These are phyloP conservation scores for Hemaris fuciformis DNA, from an alignment of 2,888 invertebrate species.

Conservation along the genomic window DNA sequence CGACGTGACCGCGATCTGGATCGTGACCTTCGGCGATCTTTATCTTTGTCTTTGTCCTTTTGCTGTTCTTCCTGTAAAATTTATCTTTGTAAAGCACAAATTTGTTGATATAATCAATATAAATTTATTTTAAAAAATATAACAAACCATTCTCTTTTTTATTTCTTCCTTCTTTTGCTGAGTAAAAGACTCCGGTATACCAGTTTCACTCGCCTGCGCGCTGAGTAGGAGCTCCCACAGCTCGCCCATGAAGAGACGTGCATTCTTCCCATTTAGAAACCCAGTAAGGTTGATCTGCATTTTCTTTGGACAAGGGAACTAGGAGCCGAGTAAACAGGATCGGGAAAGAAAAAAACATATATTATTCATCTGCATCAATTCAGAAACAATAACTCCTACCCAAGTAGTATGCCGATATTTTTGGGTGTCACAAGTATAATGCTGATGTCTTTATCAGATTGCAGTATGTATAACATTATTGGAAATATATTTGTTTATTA, in stretches of 20 bases:
- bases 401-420: background rate
- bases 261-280: slow-evolving; percentile 98
- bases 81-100: too few species aligned
- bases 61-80: slow-evolving; percentile 54
- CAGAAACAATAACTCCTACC: background rate
- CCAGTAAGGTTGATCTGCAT: slow-evolving; percentile 99
- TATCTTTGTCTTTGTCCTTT: slow-evolving; percentile 87
- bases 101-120: too few species aligned
- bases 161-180: slow-evolving; percentile 99
- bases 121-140: background rate
- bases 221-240: slow-evolving; percentile 97
- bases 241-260: slow-evolving; percentile 98
- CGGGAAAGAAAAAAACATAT: slow-evolving; percentile 41
- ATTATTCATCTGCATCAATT: slow-evolving; percentile 19
- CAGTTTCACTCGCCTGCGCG: slow-evolving; percentile 96
- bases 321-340: slow-evolving; percentile 69
- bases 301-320: slow-evolving; percentile 98
- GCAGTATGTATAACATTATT: background rate
- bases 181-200: slow-evolving; percentile 96
- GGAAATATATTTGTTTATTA: background rate
- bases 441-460: background rate
- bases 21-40: slow-evolving; percentile 80
- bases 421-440: background rate
- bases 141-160: slow-evolving; percentile 89
- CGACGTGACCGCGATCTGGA: slow-evolving; percentile 65